Base-by-base conservation (phyloP, 2,113 vertebrate species). In the Lucifuga dentata region DNA sequence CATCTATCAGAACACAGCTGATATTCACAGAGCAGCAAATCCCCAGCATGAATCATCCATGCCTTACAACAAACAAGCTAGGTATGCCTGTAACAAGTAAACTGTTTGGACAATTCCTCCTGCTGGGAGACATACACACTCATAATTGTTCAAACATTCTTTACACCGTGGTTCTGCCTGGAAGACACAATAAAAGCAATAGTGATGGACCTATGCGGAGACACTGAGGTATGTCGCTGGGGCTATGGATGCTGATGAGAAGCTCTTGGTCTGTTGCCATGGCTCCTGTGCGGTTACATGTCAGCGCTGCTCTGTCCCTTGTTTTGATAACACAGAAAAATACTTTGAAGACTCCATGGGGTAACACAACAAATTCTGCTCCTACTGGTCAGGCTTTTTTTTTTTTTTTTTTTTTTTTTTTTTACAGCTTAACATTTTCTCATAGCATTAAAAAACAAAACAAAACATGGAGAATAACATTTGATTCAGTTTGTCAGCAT, bases 111-210 rank as follows among this genome's bases (percentile, higher is more conserved):
- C 48, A 26, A 64, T 60, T 70, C 68, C 65, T 75, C 56, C 72
- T 68, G 52, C 68, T 53, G 68, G 61, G 55, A 80, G 73, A 78
- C 69, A 60, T 61, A 65, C 67, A 75, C 77, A 48, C 75, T 68
- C 55, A 56, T 88, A 83, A 87, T 86, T 84, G 80, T 83, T 76
- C 64, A 84, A 88, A 84, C 55, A 58, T 66, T 89, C 80, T 90
- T 88, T 85, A 83, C 70, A 83, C 69, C 68, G 62, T 63, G 65
- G 48, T 52, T 61, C 61, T 88, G 84, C 82, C 81, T 83, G 70
- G 71, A 86, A 90, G 81, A 86, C 69, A 68, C 81, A 86, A 85
- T 86, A 87, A 88, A 86, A 84, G 52, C 35, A 36, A 68, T 56
- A 77, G 65, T 86, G 73, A 86, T 79, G 49, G 57, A 79, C 67